Evolutionary conservation across 2,888 invertebrate species (phyloP), one percentile per base, ranked within the genome.

Genomic region (Alcis repandata): DNA sequence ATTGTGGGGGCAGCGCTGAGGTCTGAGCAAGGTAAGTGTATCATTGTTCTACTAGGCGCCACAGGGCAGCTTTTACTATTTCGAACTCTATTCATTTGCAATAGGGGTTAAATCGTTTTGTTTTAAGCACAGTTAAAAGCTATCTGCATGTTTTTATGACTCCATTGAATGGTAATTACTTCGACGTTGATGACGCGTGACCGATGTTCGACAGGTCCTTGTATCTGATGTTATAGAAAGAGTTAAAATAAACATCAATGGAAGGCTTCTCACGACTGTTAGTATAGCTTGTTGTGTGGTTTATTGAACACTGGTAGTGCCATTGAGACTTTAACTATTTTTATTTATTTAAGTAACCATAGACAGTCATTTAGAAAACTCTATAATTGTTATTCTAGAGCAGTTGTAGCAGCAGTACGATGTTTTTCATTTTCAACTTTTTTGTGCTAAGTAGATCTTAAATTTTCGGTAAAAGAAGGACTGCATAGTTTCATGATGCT

Each of bases 1-100:
- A 89, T 90, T 90, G 90, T 83, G 75, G 80, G 78, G 74, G 79
- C 75, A 76, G 78, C 68, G 73, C 79, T 79, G 85, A 86, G 86
- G 88, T 84, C 84, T 85, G 83, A 83, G 82, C 89, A 61, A 66
- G 60, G 65, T 52, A 66, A 61, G 57, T 86, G 84, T 85, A 87
- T 80, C 83, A 86, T 84, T 86, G 84, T 80, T 70, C 78, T 76
- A 71, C 75, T 67, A 59, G 62, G 63, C 63, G 59, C 67, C 67
- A 56, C 62, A n/a, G 17, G 33, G 0, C 36, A 17, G 19, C 32
- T 51, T 64, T 62, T 49, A 61, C 59, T 59, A 46, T 20, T 33
- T 46, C 41, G 6, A 46, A 41, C 57, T 54, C 52, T 60, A 66
- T 19, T 15, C 13, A n/a, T 8, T 46, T 46, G 57, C 1, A 41